phyloP scores from a whole-genome alignment of 2,797 vertebrate species.

The Nyctibius grandis region DNA sequence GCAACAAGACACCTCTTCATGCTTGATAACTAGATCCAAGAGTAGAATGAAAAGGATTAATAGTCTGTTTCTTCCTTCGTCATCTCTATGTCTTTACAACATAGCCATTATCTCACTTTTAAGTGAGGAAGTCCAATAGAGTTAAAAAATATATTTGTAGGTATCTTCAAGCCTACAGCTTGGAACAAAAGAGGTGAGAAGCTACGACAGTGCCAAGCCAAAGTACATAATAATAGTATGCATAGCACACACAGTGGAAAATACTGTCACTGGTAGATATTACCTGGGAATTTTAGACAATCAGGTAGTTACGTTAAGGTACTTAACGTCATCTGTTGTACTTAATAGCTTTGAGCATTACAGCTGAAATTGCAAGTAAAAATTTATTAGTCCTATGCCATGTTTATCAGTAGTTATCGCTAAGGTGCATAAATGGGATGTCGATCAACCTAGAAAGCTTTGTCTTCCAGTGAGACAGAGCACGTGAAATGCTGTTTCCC shows the following conservation, averaged over 20 bases:
- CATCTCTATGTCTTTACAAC: neutral
- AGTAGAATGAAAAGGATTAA: neutral
- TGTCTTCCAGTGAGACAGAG: neutral
- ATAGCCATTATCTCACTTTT: neutral
- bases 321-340: neutral
- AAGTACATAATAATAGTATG: neutral
- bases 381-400: neutral
- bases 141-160: neutral
- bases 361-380: neutral
- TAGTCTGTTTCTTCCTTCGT: neutral
- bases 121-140: neutral
- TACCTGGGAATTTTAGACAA: neutral
- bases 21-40: too few species aligned
- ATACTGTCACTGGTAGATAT: neutral
- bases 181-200: neutral
- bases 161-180: neutral
- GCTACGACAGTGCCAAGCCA: neutral
- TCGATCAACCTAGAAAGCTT: neutral
- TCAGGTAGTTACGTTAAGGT: neutral
- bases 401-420: neutral
- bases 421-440: neutral
- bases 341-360: neutral
- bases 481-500: neutral
- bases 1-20: neutral
- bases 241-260: neutral